Conservation (phyloP, 2,888 invertebrate species). For the Dryadula phaetusa region DNA sequence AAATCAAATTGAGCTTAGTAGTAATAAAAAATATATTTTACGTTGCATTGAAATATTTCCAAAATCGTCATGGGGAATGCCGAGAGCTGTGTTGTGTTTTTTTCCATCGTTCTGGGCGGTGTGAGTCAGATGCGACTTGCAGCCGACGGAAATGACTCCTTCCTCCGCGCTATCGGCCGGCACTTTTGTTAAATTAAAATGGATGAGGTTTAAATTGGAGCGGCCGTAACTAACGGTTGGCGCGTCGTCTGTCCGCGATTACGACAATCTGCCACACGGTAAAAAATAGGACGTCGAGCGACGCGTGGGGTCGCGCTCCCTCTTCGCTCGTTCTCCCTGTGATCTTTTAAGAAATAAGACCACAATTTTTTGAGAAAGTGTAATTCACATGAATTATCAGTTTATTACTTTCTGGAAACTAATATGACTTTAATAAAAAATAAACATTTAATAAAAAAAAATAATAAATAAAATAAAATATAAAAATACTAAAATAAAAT, state of each 20-base stretch:
- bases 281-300: conserved; percentile 66
- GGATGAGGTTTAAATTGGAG: conserved; percentile 84
- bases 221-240: conserved; percentile 80
- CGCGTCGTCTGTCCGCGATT: conserved; percentile 69
- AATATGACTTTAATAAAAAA: neutral
- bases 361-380: conserved; percentile 31
- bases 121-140: conserved; percentile 59
- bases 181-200: conserved; percentile 84
- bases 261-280: conserved; percentile 63
- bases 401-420: neutral
- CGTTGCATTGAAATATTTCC: neutral
- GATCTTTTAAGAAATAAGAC: conserved; percentile 51
- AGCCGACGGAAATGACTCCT: conserved; percentile 79
- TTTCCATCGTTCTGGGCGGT: conserved; percentile 41
- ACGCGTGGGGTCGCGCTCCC: conserved; percentile 68
- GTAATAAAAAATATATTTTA: neutral
- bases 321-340: conserved; percentile 40
- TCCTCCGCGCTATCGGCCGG: conserved; percentile 82
- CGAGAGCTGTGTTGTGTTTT: conserved; percentile 21
- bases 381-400: neutral
- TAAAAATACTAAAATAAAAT: too few species aligned
- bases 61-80: conserved; percentile 35
- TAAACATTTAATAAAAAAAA: too few species aligned
- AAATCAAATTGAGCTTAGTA: too few species aligned
- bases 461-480: too few species aligned